Evolutionary conservation across 2,113 vertebrate genomes (phyloP), one percentile per base, ranked within the genome.

Genomic region (Oophaga pumilio): DNA sequence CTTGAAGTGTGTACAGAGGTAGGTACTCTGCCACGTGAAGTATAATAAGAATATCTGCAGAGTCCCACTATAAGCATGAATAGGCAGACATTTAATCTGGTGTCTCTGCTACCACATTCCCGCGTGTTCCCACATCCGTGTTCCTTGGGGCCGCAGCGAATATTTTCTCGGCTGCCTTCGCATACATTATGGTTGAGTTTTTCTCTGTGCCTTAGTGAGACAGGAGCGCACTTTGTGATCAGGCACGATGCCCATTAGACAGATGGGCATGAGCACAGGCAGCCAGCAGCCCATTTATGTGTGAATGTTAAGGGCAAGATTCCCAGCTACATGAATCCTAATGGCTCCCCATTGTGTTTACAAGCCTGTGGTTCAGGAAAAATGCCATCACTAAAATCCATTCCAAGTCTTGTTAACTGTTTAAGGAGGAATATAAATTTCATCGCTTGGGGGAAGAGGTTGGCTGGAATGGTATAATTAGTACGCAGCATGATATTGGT

Each of bases 311-410:
- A 88, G 80, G 87, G 87, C 87, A 88, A 77, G 87, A 88, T 88
- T 88, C 87, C 87, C 87, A 88, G 87, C 81, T 88, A 88, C 87
- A 88, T 76, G 80, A 88, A 76, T 88, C 87, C 71, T 88, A 88
- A 88, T 88, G 80, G 87, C 69, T 84, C 87, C 87, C 87, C 71
- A 83, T 88, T 88, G 87, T 88, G 87, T 88, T 88, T 88, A 88
- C 87, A 84, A 88, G 80, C 87, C 87, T 81, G 77, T 88, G 81
- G 87, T 88, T 88, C 87, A 88, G 87, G 87, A 88, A 88, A 88
- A 88, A 88, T 88, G 87, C 87, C 87, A 88, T 88, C 87, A 77
- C 59, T 88, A 20, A 83, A 84, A 88, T 84, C 60, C 87, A 69
- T 77, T 88, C 71, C 80, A 73, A 88, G 81, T 84, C 87, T 88